Conservation (phyloP, 1,140 invertebrate species). For the Lineus longissimus region DNA sequence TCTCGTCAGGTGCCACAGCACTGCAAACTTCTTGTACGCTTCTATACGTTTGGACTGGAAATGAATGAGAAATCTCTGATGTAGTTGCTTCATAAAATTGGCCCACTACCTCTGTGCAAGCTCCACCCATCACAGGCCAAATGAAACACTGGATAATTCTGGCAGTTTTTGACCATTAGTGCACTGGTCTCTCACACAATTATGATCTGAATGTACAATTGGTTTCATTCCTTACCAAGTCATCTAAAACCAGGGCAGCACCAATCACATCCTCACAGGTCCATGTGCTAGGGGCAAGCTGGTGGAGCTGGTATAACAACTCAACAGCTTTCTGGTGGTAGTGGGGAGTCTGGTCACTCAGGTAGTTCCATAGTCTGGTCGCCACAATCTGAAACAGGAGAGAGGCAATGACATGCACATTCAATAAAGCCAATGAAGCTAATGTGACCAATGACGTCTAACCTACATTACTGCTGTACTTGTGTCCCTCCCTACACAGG, state of each 20-base stretch:
- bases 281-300: constrained; percentile 61
- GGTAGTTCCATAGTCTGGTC: constrained; percentile 65
- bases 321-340: constrained; percentile 65
- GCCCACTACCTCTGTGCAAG: too few species aligned
- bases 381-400: constrained; percentile 58
- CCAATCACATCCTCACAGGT: constrained; percentile 70
- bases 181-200: too few species aligned
- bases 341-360: constrained; percentile 60
- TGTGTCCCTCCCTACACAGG: too few species aligned
- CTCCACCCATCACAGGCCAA: too few species aligned
- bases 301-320: constrained; percentile 68
- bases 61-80: constrained; percentile 5
- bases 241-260: constrained; percentile 52
- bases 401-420: not conserved
- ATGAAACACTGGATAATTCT: too few species aligned
- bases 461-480: too few species aligned
- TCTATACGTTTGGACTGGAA: constrained; percentile 58
- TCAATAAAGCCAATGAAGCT: not conserved
- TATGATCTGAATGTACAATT: too few species aligned
- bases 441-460: not conserved
- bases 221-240: constrained; percentile 49
- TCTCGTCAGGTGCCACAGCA: constrained; percentile 76
- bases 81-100: not conserved
- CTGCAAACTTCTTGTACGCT: constrained; percentile 70
- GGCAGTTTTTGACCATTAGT: too few species aligned